phyloP scores from a whole-genome alignment of 2,888 invertebrate species.

The Buathra laborator region DNA sequence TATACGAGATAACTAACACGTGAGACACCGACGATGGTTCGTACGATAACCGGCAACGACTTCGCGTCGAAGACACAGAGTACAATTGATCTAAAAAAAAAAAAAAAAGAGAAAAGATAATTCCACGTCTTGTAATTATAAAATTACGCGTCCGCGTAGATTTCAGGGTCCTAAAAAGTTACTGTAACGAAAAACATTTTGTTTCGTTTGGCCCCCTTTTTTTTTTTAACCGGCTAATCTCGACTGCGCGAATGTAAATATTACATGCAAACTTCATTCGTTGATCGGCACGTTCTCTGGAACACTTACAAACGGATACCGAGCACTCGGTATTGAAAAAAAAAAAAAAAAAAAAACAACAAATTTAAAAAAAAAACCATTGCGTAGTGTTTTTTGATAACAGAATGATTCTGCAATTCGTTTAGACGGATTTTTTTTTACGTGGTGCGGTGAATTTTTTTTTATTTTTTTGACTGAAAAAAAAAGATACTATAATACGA shows the following conservation, averaged over 20 bases:
- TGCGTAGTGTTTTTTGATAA: background rate
- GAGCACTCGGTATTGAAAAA: background rate
- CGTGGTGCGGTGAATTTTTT: background rate
- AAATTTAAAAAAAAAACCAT: background rate
- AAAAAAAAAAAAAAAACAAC: background rate
- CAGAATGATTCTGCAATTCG: background rate
- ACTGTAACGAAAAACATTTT: background rate
- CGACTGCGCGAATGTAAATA: slow-evolving; percentile 27
- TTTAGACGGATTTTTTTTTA: background rate
- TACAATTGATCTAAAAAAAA: slow-evolving; percentile 36
- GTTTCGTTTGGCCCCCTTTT: background rate
- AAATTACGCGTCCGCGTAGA: background rate
- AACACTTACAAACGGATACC: background rate
- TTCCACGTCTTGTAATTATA: slow-evolving; percentile 14
- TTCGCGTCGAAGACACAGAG: slow-evolving; percentile 29
- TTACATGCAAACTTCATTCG: background rate
- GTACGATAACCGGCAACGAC: slow-evolving; percentile 17
- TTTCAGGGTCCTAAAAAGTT: slow-evolving; percentile 12
- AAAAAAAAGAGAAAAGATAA: background rate
- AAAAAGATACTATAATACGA: background rate
- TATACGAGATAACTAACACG: slow-evolving; percentile 3
- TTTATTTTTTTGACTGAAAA: background rate
- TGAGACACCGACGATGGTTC: slow-evolving; percentile 21
- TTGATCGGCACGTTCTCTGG: background rate
- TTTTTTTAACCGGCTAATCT: background rate